Evolutionary conservation across 2,797 vertebrate genomes (phyloP).

Genomic region (Pangasius djambal): DNA sequence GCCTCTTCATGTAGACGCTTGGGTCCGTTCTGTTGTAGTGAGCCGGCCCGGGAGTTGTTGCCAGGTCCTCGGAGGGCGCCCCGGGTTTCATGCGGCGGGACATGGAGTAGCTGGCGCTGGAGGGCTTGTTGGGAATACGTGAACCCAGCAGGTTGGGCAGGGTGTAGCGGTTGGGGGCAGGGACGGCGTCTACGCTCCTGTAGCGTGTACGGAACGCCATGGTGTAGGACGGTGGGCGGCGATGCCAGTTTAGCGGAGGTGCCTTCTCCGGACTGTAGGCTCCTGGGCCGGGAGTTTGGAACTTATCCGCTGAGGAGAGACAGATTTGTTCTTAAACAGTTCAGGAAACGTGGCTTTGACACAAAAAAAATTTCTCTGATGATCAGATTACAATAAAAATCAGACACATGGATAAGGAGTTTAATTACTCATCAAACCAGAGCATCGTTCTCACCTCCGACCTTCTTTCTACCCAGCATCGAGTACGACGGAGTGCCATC

Average conservation of each 20-base stretch:
- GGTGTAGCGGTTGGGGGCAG: slow-evolving; percentile 85
- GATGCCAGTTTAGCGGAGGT: slow-evolving; percentile 73
- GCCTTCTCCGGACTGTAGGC: slow-evolving; percentile 85
- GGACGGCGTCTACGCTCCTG: slow-evolving; percentile 73
- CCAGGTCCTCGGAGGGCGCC: slow-evolving; percentile 76
- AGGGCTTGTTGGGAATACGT: slow-evolving; percentile 74
- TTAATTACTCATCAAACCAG: neutral
- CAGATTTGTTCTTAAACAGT: neutral
- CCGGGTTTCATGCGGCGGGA: slow-evolving; percentile 64
- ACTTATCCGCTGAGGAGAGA: slow-evolving; percentile 57
- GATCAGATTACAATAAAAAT: neutral
- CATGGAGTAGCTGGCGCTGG: slow-evolving; percentile 82
- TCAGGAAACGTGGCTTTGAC: neutral
- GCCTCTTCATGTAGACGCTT: slow-evolving; percentile 74
- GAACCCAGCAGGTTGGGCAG: slow-evolving; percentile 83
- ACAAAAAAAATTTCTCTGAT: neutral
- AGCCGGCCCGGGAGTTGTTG: slow-evolving; percentile 81
- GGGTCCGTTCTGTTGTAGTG: slow-evolving; percentile 80
- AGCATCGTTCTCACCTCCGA: slow-evolving; percentile 30
- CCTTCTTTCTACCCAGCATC: slow-evolving; percentile 77
- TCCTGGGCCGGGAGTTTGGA: slow-evolving; percentile 83
- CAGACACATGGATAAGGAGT: neutral
- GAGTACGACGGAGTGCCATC: slow-evolving; percentile 83
- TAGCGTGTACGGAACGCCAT: slow-evolving; percentile 80
- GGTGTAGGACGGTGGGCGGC: slow-evolving; percentile 80